These are phyloP conservation scores for Drosophila tanythrix DNA, from an alignment of 2,888 invertebrate genomes.

Conservation along the genomic window DNA sequence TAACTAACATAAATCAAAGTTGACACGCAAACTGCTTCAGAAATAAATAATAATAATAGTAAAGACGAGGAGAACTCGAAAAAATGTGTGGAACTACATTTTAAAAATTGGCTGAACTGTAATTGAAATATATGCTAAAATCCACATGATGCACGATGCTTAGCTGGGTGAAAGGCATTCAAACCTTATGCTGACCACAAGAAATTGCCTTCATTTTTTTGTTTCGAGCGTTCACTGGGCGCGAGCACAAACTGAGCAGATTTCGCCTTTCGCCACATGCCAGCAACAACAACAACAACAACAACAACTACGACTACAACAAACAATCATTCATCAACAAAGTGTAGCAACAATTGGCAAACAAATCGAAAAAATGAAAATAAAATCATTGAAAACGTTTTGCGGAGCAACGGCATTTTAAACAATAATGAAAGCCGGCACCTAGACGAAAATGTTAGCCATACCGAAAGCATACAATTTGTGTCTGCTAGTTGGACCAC, in stretches of 20 bases:
- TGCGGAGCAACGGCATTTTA: conserved; percentile 21
- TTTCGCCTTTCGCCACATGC: conserved; percentile 53
- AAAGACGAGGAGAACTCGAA: not conserved
- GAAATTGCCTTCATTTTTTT: conserved; percentile 31
- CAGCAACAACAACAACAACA: conserved; percentile 13
- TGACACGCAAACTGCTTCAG: not conserved
- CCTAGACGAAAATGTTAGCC: conserved; percentile 11
- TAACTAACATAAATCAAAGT: not conserved
- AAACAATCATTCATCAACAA: conserved; percentile 57
- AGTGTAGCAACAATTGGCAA: conserved; percentile 66
- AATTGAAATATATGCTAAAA: conserved; percentile 8
- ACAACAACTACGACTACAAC: not conserved
- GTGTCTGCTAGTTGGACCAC: not conserved
- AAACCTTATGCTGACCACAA: conserved; percentile 44
- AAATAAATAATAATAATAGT: not conserved
- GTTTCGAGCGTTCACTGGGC: conserved; percentile 3
- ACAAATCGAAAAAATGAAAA: conserved; percentile 28
- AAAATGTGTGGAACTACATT: not conserved
- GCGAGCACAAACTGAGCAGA: conserved; percentile 24
- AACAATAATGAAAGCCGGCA: conserved; percentile 24
- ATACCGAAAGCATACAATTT: conserved; percentile 28
- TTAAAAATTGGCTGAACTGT: not conserved
- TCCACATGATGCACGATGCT: conserved; percentile 2
- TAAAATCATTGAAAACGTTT: conserved; percentile 37
- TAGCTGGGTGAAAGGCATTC: conserved; percentile 41